These are phyloP conservation scores for Glareola pratincola DNA, from an alignment of 2,113 vertebrate genomes.

Conservation along the genomic window DNA sequence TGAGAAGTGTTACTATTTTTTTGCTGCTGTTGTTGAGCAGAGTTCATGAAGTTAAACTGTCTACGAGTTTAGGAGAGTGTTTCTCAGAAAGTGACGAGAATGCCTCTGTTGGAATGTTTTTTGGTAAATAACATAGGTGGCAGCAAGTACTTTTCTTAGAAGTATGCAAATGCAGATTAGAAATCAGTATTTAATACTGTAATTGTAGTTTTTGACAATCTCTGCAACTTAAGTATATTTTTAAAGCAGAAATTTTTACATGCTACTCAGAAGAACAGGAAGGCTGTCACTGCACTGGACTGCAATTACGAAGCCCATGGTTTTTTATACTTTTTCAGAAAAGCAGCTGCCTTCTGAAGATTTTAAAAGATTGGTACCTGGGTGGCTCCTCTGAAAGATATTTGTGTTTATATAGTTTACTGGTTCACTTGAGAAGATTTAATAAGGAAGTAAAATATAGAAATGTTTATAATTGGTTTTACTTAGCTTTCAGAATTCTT, in stretches of 20 bases:
- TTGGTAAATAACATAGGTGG: neutral
- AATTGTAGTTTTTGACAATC: neutral
- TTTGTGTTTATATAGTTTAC: neutral
- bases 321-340: neutral
- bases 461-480: neutral
- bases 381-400: neutral
- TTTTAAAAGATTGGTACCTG: neutral
- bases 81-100: conserved; percentile 3
- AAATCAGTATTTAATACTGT: neutral
- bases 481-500: neutral
- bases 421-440: neutral
- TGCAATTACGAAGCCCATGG: neutral
- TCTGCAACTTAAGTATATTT: neutral
- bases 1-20: neutral
- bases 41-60: neutral
- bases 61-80: neutral
- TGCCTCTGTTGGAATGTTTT: neutral
- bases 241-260: neutral
- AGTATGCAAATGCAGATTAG: neutral
- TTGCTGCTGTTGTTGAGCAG: conserved; percentile 19
- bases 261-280: neutral
- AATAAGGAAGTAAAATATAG: neutral
- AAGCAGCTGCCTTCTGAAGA: neutral
- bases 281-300: neutral
- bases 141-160: neutral